Percentiles rank a stretch among this genome's conserved stretches.
Conservation (phyloP, 2,888 invertebrate genomes). For the Caenorhabditis macrosperma region DNA sequence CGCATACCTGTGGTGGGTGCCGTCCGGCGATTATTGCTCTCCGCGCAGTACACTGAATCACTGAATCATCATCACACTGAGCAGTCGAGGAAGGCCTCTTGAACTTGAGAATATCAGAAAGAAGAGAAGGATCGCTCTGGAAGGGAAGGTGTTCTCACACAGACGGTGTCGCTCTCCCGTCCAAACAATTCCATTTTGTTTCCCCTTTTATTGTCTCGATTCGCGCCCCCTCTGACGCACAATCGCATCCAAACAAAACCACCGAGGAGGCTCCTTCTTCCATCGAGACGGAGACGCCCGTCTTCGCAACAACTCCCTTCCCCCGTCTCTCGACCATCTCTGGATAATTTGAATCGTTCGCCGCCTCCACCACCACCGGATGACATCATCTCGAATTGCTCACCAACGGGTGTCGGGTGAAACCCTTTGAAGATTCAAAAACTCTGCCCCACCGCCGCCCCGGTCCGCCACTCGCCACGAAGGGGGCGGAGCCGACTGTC, state of each 20-base stretch:
- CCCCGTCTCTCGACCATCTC: not conserved
- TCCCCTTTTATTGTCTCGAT: conserved; percentile 19
- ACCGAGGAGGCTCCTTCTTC: conserved; percentile 3
- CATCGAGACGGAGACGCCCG: not conserved
- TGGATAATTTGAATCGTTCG: not conserved
- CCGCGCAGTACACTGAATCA: not conserved
- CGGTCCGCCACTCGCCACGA: not conserved
- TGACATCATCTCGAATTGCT: not conserved
- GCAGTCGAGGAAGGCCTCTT: no score
- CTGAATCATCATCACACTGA: not conserved
- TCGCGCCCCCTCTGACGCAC: conserved; percentile 32
- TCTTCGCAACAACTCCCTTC: conserved; percentile 21
- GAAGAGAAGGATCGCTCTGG: conserved; percentile 10
- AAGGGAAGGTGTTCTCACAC: conserved; percentile 6
- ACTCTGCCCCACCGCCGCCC: not conserved
- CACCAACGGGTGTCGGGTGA: conserved; percentile 4
- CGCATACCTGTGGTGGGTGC: not conserved
- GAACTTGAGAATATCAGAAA: no score
- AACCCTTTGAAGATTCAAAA: conserved; percentile 37
- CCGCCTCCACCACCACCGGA: not conserved
- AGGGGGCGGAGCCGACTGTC: conserved; percentile 26
- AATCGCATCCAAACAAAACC: conserved; percentile 4
- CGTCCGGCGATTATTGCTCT: not conserved
- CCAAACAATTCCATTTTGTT: conserved; percentile 49
- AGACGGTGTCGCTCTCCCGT: conserved; percentile 19